Evolutionary conservation across 2,113 vertebrate genomes (phyloP).

Genomic region (Pholis gunnellus): DNA sequence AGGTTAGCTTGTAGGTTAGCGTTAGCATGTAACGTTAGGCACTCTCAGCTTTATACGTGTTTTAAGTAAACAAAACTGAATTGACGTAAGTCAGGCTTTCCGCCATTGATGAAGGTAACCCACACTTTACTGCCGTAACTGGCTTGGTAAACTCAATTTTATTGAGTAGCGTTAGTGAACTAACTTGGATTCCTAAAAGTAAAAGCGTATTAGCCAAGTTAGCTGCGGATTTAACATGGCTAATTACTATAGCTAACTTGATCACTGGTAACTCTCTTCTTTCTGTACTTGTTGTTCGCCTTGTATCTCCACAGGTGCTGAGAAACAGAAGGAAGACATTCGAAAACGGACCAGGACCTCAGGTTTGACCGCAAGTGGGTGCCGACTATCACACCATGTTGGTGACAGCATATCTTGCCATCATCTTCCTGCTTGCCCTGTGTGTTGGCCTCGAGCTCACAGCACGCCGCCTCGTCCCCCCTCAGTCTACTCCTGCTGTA

Average conservation of each 20-base stretch:
- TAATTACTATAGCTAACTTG: too few species aligned
- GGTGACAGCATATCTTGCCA: slow-evolving; percentile 87
- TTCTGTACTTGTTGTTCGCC: not conserved
- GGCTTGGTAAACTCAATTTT: not conserved
- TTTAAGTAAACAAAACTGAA: not conserved
- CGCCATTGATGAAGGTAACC: not conserved
- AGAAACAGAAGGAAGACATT: slow-evolving; percentile 5
- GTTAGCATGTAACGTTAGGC: not conserved
- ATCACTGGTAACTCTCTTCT: not conserved
- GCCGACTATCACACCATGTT: slow-evolving; percentile 83
- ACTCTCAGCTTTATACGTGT: not conserved
- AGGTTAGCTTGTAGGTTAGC: slow-evolving; percentile 53
- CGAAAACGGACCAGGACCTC: slow-evolving; percentile 1
- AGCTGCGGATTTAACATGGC: not conserved
- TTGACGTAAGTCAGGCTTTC: not conserved
- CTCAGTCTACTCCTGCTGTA: slow-evolving; percentile 74
- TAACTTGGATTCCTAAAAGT: not conserved
- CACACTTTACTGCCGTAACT: rapidly evolving
- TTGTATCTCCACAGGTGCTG: slow-evolving; percentile 49
- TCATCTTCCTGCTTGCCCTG: slow-evolving; percentile 84
- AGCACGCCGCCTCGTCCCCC: slow-evolving; percentile 82
- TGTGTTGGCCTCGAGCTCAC: slow-evolving; percentile 88
- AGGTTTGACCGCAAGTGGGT: slow-evolving; percentile 42
- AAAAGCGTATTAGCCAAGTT: not conserved
- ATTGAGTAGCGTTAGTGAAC: rapidly evolving